Evolutionary conservation across 2,888 invertebrate species (phyloP).

Genomic region (Stomorhina lunata): DNA sequence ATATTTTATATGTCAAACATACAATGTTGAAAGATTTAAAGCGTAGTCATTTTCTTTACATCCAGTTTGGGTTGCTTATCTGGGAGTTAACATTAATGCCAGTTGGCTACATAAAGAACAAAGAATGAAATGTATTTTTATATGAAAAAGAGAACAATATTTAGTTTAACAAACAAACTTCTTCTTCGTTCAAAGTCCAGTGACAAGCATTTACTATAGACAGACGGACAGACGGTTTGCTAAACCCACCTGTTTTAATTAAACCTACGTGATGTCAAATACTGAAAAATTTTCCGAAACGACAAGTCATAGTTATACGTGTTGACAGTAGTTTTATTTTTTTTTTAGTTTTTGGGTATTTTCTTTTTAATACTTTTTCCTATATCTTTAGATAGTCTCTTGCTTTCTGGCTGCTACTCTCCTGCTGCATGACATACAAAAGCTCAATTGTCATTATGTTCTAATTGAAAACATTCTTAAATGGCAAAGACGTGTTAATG

Average conservation of each 20-base stretch:
- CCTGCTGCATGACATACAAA: slow-evolving; percentile 14
- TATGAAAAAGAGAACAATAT: background rate
- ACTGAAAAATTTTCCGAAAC: slow-evolving; percentile 26
- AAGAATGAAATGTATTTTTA: too few relatives aligned
- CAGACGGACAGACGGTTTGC: background rate
- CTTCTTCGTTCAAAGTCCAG: too few relatives aligned
- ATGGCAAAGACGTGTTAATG: slow-evolving; percentile 60
- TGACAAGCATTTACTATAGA: background rate
- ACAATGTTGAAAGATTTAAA: background rate
- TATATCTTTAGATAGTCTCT: background rate
- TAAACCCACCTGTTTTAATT: slow-evolving; percentile 65
- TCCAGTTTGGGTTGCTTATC: slow-evolving; percentile 33
- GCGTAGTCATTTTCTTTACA: slow-evolving; percentile 33
- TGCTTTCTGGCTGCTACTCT: slow-evolving; percentile 11
- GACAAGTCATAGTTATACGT: slow-evolving; percentile 36
- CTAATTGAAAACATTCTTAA: slow-evolving; percentile 63
- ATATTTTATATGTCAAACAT: slow-evolving; percentile 6
- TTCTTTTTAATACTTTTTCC: slow-evolving; percentile 6
- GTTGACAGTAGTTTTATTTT: slow-evolving; percentile 39
- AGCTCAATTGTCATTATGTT: slow-evolving; percentile 55
- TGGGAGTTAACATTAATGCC: background rate
- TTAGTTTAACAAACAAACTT: background rate
- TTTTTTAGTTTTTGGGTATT: slow-evolving; percentile 9
- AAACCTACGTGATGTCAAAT: slow-evolving; percentile 66
- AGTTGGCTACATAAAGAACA: background rate